These are phyloP conservation scores for Cuniculus paca DNA, from an alignment of 2,797 vertebrate genomes.

Conservation along the genomic window DNA sequence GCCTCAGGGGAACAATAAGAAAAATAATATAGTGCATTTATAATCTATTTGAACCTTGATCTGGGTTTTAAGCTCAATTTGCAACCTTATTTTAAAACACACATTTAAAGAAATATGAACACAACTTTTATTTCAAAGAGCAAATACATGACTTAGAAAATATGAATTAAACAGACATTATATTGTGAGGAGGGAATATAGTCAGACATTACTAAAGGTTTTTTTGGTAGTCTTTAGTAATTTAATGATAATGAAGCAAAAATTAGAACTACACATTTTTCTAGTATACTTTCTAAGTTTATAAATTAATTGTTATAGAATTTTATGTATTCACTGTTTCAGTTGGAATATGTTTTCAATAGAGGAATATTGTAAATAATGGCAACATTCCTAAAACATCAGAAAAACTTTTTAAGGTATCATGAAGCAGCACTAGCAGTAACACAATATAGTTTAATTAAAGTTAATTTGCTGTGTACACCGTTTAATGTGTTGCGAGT, in stretches of 20 bases:
- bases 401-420: not conserved
- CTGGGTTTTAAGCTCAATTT: slow-evolving; percentile 29
- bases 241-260: not conserved
- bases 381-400: not conserved
- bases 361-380: slow-evolving; percentile 24
- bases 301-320: not conserved
- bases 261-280: not conserved
- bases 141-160: not conserved
- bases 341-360: not conserved
- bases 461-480: not conserved
- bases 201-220: not conserved
- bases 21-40: not conserved
- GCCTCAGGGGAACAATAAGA: not conserved
- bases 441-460: not conserved
- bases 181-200: not conserved
- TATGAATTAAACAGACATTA: not conserved
- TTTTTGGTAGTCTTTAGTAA: not conserved
- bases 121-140: not conserved
- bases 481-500: slow-evolving; percentile 2
- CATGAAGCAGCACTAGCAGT: not conserved
- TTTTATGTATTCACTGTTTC: not conserved
- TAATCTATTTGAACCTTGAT: slow-evolving; percentile 5
- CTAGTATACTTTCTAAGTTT: not conserved
- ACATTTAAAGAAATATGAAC: slow-evolving; percentile 10
- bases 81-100: slow-evolving; percentile 15